phyloP scores from a whole-genome alignment of 2,113 vertebrate genomes.

The Felis chaus region DNA sequence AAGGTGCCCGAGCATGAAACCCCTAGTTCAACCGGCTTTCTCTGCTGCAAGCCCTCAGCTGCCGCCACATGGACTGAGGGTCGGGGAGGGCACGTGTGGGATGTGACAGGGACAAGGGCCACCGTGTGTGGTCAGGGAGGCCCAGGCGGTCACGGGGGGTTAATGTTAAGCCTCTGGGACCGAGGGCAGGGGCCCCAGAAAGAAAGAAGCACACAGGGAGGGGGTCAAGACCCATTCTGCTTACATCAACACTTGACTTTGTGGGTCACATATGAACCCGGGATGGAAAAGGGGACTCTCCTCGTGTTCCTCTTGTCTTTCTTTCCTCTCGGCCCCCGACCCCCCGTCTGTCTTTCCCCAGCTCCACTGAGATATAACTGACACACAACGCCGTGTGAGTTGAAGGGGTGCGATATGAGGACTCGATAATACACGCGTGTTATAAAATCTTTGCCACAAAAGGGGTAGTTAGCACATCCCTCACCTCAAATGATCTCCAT shows the following conservation, averaged over 20 bases:
- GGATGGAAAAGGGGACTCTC: too few relatives aligned
- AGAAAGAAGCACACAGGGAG: not conserved
- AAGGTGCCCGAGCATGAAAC: not conserved
- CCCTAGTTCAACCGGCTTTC: not conserved
- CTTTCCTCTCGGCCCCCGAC: not conserved
- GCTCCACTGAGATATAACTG: not conserved
- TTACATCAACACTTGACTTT: not conserved
- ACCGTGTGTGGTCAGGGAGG: not conserved
- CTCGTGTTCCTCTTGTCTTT: not conserved
- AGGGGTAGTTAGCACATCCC: not conserved
- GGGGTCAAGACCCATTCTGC: too few relatives aligned
- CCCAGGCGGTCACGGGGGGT: not conserved
- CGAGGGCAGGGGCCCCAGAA: not conserved
- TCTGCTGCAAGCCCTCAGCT: not conserved
- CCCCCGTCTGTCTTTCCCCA: not conserved
- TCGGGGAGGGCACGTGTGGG: not conserved
- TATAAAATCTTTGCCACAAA: not conserved
- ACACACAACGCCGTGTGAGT: fast-evolving
- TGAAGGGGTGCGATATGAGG: not conserved
- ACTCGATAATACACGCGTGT: not conserved
- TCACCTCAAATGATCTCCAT: not conserved
- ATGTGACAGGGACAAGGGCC: too few relatives aligned
- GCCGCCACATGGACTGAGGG: fast-evolving
- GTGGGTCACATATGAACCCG: not conserved
- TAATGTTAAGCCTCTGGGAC: not conserved